Evolutionary conservation across 2,113 vertebrate species (phyloP), one percentile per base, ranked within the genome.

Genomic region (Hippocampus abdominalis): DNA sequence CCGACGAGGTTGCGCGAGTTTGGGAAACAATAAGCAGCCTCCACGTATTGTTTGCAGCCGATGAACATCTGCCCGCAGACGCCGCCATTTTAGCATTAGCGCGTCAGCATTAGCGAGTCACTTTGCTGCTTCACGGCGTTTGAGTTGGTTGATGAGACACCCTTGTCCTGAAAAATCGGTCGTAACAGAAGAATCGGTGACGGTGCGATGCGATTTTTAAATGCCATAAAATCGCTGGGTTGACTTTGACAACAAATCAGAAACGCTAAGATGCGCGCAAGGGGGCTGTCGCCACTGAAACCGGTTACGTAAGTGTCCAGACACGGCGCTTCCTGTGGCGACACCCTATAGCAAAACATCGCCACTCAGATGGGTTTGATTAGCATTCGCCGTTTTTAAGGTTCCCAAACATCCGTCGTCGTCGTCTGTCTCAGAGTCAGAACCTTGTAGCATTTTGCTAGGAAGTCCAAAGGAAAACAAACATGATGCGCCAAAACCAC

Each of bases 21-120:
- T 91, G 87, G 84, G 81, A 89, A 89, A 86, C 87, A 90, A 90
- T 86, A 90, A 92, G 91, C 89, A 78, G 84, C 84, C 87, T 87
- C 81, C 65, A 70, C 63, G 51, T 49, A 89, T 91, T 92, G 90
- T 92, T 89, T 77, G 2, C 13, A 73, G 68, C 56, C 75, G 66
- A 70, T 64, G 60, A 89, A 92, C 89, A 88, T 89, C 87, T 91
- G 89, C 81, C 78, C 81, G 78, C 75, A 79, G 87, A 86, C 82
- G 81, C 86, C 75, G 87, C 87, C 83, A 78, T 86, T 72, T 68
- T 42, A 46, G 40, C 73, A n/a, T 62, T 62, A 62, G 61, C 61
- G 6, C 6, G 21, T 63, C 46, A 13, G 62, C 39, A 64, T 64
- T 23, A 1, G 36, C 39, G 2, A 63, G 27, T n/a, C 51, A 23